Percentiles rank a stretch among this genome's conserved stretches.
Conservation (phyloP, 1,140 invertebrate genomes). For the Apis cerana region DNA sequence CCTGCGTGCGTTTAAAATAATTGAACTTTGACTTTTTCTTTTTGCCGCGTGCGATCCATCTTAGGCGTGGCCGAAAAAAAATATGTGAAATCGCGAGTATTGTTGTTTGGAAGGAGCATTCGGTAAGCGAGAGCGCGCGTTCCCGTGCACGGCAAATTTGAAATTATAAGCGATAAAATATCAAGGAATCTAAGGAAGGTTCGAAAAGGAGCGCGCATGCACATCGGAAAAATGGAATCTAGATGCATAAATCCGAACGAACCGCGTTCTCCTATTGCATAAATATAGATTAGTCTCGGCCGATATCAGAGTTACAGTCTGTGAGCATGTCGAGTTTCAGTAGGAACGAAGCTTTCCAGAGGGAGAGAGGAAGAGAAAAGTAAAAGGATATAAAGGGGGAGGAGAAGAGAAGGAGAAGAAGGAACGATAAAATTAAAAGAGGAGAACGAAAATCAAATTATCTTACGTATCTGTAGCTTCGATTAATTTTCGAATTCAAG, state of each 20-base stretch:
- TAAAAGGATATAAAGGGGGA: no score
- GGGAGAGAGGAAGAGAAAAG: not conserved
- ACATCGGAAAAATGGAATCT: not conserved
- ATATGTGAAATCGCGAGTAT: no score
- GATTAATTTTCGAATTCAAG: no score
- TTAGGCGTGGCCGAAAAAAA: no score
- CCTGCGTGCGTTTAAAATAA: no score
- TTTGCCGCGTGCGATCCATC: no score
- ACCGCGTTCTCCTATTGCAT: conserved; percentile 20
- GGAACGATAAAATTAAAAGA: not conserved
- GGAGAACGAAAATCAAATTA: no score
- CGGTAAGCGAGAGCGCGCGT: not conserved
- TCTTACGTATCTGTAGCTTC: no score
- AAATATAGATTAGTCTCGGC: conserved; percentile 23
- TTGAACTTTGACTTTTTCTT: no score
- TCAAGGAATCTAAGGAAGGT: not conserved
- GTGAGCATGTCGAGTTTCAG: conserved; percentile 8
- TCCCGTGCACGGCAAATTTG: not conserved
- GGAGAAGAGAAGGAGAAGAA: not conserved
- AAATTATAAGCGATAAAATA: not conserved
- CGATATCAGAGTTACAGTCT: conserved; percentile 10
- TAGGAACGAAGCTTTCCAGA: not conserved
- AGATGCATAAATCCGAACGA: not conserved
- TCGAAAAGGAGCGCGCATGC: not conserved
- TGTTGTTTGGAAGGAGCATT: no score